phyloP scores from a whole-genome alignment of 2,797 vertebrate genomes.

The Scyliorhinus canicula region DNA sequence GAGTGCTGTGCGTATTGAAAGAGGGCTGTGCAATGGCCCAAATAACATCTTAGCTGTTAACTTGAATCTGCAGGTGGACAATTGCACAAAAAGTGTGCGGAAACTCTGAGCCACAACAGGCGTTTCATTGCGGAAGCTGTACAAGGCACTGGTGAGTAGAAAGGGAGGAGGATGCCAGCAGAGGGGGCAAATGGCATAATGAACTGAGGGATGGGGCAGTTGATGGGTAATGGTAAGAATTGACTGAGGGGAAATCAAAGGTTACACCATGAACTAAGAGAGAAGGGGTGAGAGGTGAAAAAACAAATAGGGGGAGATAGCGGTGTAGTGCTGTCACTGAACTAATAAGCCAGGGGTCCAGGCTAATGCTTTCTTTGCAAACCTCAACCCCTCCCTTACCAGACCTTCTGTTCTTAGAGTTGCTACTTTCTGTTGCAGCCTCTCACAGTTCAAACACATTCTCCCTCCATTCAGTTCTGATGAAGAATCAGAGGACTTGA shows the following conservation, averaged over 20 bases:
- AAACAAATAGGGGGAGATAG: background rate
- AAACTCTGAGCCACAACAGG: background rate
- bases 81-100: background rate
- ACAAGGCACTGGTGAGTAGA: background rate
- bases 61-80: background rate
- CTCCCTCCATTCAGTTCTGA: too few species aligned
- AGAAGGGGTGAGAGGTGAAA: background rate
- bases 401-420: too few species aligned
- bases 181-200: background rate
- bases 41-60: background rate
- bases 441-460: too few species aligned
- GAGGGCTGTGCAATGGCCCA: background rate
- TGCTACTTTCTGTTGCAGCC: too few species aligned
- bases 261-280: background rate
- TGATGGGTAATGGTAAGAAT: background rate
- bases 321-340: too few species aligned
- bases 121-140: background rate
- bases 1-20: background rate
- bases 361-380: too few species aligned
- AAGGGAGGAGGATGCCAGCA: background rate
- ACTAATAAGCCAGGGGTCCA: too few species aligned
- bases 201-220: background rate
- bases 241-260: background rate
- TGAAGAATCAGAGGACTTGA: too few species aligned
- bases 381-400: too few species aligned